phyloP scores from a whole-genome alignment of 2,888 invertebrate genomes.

The Branchinecta sandiegonensis region DNA sequence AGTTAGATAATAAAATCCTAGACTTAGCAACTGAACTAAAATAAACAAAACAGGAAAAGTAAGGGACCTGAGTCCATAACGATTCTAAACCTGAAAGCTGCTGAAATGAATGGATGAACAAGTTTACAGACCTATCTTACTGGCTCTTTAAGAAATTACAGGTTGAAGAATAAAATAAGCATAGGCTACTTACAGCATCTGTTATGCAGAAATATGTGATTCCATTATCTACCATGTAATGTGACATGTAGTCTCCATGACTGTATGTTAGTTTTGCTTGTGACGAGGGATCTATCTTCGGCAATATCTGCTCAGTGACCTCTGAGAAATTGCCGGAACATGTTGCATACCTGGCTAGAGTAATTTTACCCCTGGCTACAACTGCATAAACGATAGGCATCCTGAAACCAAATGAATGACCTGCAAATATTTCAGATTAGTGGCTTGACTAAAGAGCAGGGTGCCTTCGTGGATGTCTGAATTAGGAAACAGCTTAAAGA shows the following conservation, averaged over 20 bases:
- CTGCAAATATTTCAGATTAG: neutral
- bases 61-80: too few species aligned
- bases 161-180: neutral
- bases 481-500: too few species aligned
- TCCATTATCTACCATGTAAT: constrained; percentile 71
- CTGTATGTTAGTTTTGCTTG: constrained; percentile 84
- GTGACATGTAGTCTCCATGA: constrained; percentile 82
- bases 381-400: constrained; percentile 89
- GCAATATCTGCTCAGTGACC: constrained; percentile 78
- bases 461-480: too few species aligned
- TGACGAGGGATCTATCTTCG: constrained; percentile 67
- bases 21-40: too few species aligned
- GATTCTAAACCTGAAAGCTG: too few species aligned
- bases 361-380: constrained; percentile 65
- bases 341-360: constrained; percentile 77
- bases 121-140: too few species aligned
- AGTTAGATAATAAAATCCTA: too few species aligned
- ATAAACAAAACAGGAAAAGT: too few species aligned
- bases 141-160: too few species aligned
- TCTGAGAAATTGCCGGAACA: constrained; percentile 89
- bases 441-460: too few species aligned
- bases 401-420: constrained; percentile 25
- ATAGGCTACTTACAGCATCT: constrained; percentile 55
- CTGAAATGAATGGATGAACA: too few species aligned
- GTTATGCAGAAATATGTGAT: constrained; percentile 88